Evolutionary conservation across 2,113 vertebrate species (phyloP).

Genomic region (human (Homo sapiens)): GRCh38 chr3:30756501-30757000

Average conservation of each 20-base stretch:
- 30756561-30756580: not conserved
- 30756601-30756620: not conserved
- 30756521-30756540: not conserved
- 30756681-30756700: not conserved
- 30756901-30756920: not conserved
- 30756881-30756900: not conserved
- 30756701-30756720: not conserved
- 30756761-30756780: not conserved
- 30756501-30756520: too few relatives aligned
- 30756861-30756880: not conserved
- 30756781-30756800: not conserved
- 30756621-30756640: not conserved
- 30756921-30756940: not conserved
- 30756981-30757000: not conserved
- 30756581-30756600: not conserved
- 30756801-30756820: not conserved
- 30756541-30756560: not conserved
- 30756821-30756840: not conserved
- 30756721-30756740: rapidly evolving
- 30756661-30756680: not conserved
- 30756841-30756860: not conserved
- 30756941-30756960: not conserved
- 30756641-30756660: not conserved
- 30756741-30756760: not conserved
- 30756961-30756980: not conserved